A percentile compares a stretch with the other conserved stretches of the same genome.
Evolutionary conservation across 2,888 invertebrate species (phyloP).

Genomic region (Eristalinus sepulchralis): DNA sequence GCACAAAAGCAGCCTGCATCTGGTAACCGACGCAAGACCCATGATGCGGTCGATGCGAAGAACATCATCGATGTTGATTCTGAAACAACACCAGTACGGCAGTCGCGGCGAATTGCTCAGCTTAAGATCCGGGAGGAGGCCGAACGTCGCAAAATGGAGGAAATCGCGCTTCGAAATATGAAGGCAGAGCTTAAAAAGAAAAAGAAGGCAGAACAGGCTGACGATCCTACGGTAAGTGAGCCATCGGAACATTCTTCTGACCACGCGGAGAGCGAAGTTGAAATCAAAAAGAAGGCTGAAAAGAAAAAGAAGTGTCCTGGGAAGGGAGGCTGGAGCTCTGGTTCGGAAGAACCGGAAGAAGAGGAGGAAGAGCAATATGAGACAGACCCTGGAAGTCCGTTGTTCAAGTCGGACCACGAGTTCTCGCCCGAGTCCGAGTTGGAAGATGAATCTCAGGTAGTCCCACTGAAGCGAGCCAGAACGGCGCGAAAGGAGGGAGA

Average conservation of each 20-base stretch:
- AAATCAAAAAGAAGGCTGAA: slow-evolving; percentile 79
- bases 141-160: slow-evolving; percentile 88
- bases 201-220: slow-evolving; percentile 79
- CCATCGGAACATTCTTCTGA: slow-evolving; percentile 76
- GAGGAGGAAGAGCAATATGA: slow-evolving; percentile 81
- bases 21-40: slow-evolving; percentile 74
- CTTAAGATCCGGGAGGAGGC: slow-evolving; percentile 93
- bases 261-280: slow-evolving; percentile 77
- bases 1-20: slow-evolving; percentile 63
- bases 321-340: slow-evolving; percentile 80
- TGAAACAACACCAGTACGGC: slow-evolving; percentile 83
- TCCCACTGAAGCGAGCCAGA: slow-evolving; percentile 90
- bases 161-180: slow-evolving; percentile 86
- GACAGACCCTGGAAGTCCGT: slow-evolving; percentile 82
- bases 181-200: slow-evolving; percentile 85
- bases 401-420: slow-evolving; percentile 93
- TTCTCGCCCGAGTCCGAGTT: slow-evolving; percentile 95
- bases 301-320: slow-evolving; percentile 79
- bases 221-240: slow-evolving; percentile 76
- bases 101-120: slow-evolving; percentile 92
- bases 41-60: slow-evolving; percentile 78
- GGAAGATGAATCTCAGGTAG: slow-evolving; percentile 84
- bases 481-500: slow-evolving; percentile 90
- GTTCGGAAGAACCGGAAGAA: slow-evolving; percentile 81
- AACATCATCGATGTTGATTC: slow-evolving; percentile 78